phyloP scores from a whole-genome alignment of 2,797 vertebrate species.

The Danio kyathit region DNA sequence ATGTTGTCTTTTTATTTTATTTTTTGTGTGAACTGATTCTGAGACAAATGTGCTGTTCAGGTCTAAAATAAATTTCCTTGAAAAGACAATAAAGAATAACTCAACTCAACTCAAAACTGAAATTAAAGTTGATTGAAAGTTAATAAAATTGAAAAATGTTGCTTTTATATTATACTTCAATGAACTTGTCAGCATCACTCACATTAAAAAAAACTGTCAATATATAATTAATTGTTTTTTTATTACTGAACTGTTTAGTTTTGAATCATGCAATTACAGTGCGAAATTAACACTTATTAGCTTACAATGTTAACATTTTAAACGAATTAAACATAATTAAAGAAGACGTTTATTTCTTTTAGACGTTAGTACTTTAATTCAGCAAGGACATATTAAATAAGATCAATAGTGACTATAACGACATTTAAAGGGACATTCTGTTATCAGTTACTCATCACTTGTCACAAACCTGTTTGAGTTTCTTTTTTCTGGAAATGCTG shows the following conservation, averaged over 20 bases:
- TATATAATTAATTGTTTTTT: not conserved
- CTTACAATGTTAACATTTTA: not conserved
- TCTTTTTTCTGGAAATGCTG: too few relatives aligned
- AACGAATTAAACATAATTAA: not conserved
- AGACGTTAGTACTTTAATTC: not conserved
- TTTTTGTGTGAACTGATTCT: too few relatives aligned
- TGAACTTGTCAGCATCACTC: not conserved
- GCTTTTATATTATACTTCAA: not conserved
- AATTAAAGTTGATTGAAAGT: not conserved
- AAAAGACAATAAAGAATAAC: too few relatives aligned
- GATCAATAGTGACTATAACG: not conserved
- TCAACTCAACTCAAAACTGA: too few relatives aligned
- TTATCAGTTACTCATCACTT: too few relatives aligned
- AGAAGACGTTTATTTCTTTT: not conserved
- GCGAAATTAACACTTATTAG: not conserved
- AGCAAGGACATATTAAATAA: not conserved
- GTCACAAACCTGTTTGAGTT: too few relatives aligned
- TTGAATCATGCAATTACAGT: not conserved
- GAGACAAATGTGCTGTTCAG: too few relatives aligned
- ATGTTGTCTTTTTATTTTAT: too few relatives aligned
- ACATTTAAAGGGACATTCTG: not conserved
- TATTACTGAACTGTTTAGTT: not conserved
- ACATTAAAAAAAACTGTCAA: not conserved
- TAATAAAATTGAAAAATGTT: not conserved
- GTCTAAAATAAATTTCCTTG: too few relatives aligned